Conservation (phyloP, 2,113 vertebrate species). For the Hydropotes inermis region DNA sequence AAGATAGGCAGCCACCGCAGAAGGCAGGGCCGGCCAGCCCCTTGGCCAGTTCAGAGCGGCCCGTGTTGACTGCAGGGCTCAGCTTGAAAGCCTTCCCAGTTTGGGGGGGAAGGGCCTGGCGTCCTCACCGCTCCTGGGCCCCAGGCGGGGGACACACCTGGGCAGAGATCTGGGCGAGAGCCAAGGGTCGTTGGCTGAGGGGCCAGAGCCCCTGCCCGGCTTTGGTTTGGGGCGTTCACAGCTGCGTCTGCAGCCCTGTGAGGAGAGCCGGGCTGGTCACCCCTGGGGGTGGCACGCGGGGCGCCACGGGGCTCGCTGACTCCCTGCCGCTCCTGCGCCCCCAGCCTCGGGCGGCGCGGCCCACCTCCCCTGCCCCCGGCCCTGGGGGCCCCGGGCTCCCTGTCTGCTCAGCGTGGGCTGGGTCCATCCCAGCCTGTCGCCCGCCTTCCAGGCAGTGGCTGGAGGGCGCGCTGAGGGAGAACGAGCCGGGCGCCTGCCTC, state of each 20-base stretch:
- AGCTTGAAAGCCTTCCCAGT: background rate
- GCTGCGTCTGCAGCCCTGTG: background rate
- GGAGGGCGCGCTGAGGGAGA: constrained; percentile 89
- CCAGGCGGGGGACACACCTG: background rate
- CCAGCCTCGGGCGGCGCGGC: background rate
- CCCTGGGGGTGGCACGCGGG: background rate
- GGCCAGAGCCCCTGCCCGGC: background rate
- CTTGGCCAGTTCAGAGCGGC: fast-evolving
- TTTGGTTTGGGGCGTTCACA: background rate
- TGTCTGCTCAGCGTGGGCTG: background rate
- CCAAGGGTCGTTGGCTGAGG: fast-evolving
- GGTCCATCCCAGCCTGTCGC: background rate
- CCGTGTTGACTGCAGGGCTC: fast-evolving
- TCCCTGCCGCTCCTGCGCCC: fast-evolving
- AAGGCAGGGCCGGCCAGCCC: no score
- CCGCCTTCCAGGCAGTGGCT: constrained; percentile 88
- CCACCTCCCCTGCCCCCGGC: background rate
- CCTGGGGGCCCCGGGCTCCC: background rate
- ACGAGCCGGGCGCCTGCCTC: constrained; percentile 85
- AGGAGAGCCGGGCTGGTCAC: background rate
- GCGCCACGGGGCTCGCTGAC: background rate
- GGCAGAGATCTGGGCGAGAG: background rate
- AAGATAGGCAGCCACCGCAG: background rate
- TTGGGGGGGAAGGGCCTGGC: background rate
- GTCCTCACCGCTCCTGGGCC: background rate